Evolutionary conservation across 2,113 vertebrate genomes (phyloP).

Genomic region (Cyanistes caeruleus): DNA sequence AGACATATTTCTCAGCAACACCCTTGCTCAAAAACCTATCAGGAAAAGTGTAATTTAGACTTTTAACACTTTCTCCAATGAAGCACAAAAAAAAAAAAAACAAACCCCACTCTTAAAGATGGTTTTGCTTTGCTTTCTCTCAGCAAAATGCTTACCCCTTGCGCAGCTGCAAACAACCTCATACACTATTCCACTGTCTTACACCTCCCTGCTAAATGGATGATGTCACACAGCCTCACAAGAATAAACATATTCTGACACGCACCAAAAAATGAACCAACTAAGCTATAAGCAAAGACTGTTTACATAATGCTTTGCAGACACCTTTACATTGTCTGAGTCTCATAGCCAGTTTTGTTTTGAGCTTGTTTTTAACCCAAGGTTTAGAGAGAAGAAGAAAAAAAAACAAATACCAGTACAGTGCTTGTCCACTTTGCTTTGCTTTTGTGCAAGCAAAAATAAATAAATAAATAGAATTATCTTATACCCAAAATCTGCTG

Average conservation of each 20-base stretch:
- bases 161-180: background rate
- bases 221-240: constrained; percentile 12
- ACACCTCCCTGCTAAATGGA: background rate
- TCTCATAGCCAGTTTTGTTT: background rate
- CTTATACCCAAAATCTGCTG: background rate
- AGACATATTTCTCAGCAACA: background rate
- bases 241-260: constrained; percentile 12
- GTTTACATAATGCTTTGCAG: background rate
- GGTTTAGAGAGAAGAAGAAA: background rate
- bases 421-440: background rate
- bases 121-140: constrained; percentile 10
- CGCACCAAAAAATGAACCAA: background rate
- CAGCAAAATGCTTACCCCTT: background rate
- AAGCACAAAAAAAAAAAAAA: background rate
- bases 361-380: background rate
- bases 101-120: background rate
- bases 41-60: constrained; percentile 21
- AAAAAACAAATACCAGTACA: background rate
- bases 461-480: background rate
- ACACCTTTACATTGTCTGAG: background rate
- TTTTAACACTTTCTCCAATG: constrained; percentile 10
- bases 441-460: background rate
- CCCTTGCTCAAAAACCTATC: background rate
- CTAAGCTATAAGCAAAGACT: background rate
- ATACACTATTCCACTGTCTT: background rate